phyloP scores from a whole-genome alignment of 2,113 vertebrate species.

The Chloropsis hardwickii region DNA sequence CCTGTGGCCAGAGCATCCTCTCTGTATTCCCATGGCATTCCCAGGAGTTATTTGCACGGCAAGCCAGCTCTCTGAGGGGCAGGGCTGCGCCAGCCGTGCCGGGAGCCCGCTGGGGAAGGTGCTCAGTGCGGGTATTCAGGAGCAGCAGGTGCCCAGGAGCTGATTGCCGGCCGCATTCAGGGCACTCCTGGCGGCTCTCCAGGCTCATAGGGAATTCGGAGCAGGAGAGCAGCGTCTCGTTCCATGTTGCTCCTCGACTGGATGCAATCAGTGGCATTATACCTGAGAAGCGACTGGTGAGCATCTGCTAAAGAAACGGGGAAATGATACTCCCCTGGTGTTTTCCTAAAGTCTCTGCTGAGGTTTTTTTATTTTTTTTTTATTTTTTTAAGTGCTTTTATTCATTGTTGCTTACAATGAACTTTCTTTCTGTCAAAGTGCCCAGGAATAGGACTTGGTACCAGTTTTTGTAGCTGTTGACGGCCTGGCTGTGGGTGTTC shows the following conservation, averaged over 20 bases:
- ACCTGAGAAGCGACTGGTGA: not conserved
- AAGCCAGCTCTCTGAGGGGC: rapidly evolving
- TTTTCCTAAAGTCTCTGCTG: not conserved
- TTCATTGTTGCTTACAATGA: not conserved
- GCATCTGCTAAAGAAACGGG: not conserved
- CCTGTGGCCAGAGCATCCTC: not conserved
- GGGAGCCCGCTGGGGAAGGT: not conserved
- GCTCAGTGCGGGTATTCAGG: not conserved
- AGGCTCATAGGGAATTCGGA: not conserved
- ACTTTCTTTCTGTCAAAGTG: not conserved
- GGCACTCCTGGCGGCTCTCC: not conserved
- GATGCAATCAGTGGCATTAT: slow-evolving; percentile 47
- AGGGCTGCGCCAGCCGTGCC: not conserved
- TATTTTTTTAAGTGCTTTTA: not conserved
- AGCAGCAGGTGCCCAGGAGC: not conserved
- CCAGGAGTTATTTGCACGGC: not conserved
- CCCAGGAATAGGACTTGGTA: not conserved
- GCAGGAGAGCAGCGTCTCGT: not conserved
- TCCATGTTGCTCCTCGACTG: not conserved
- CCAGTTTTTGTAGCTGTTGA: not conserved
- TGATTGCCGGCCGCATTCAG: not conserved
- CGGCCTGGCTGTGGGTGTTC: not conserved
- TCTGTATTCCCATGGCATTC: not conserved
- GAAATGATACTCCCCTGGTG: not conserved
- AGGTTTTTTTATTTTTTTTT: not conserved